Base-by-base conservation (phyloP, 1,140 invertebrate genomes). In the Brachionus rotundiformis region DNA sequence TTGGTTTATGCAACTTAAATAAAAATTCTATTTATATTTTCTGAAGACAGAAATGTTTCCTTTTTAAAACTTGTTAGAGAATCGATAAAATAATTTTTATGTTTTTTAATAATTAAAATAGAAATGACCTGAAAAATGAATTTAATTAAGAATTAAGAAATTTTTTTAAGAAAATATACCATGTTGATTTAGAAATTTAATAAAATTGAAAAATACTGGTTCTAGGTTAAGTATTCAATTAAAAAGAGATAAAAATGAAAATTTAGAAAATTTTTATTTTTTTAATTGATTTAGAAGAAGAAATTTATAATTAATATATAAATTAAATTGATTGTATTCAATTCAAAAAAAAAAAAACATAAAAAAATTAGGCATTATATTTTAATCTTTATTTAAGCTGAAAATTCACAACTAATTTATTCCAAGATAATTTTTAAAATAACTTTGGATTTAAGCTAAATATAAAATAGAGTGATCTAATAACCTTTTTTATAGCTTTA, bases 381-480 rank as follows among this genome's bases (percentile, higher is more conserved):
- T 63, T 31, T 27, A 63, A 29, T 13, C n/a, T 13, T 63, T 63
- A 13, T 63, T 63, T 29, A 63, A 63, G 47, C 6, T 54, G 47
- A 63, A 63, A 63, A 63, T 29, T 63, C 13, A 63, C 23, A 63
- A 63, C 13, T 63, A 10, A 29, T 63, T 63, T 16, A 63, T 63
- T 63, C 29, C 61, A 63, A 63, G 29, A 63, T 29, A 63, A 2
- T 63, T 54, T 54, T 23, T 6, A 54, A 19, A 19, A 54, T 54
- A 54, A 49, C 47, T 54, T 54, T 54, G 47, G 29, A 63, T 29
- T 63, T 29, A 29, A 27, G 61, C 29, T 31, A 63, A 63, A 63
- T 29, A n/a, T n/a, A 63, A 63, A 63, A 63, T 63, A 63, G 25
- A 63, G 13, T 63, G 13, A 29, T 63, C 47, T 10, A 39, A 6